A percentile compares a stretch with the other conserved stretches of the same genome.
Evolutionary conservation across 2,888 invertebrate species (phyloP).

Genomic region (Sacculina carcini): DNA sequence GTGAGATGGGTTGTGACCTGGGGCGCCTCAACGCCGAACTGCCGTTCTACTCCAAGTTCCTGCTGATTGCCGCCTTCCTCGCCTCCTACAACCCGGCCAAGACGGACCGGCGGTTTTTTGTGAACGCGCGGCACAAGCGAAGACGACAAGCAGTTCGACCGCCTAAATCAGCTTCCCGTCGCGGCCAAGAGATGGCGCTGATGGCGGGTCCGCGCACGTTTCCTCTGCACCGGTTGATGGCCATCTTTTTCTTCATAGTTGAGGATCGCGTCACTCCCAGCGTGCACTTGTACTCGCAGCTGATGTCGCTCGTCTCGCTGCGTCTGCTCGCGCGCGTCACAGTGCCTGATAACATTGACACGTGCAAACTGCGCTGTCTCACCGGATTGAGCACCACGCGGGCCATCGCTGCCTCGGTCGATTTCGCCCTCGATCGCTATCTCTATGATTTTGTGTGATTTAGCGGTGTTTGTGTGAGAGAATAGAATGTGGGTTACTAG

Average conservation of each 20-base stretch:
- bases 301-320: slow-evolving; percentile 45
- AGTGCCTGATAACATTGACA: slow-evolving; percentile 41
- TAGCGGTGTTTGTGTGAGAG: no score
- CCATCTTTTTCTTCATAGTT: slow-evolving; percentile 67
- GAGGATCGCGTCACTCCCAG: slow-evolving; percentile 60
- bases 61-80: slow-evolving; percentile 66
- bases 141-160: neutral
- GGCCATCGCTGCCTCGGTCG: slow-evolving; percentile 43
- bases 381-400: slow-evolving; percentile 54
- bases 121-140: slow-evolving; percentile 27
- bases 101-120: slow-evolving; percentile 44
- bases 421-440: slow-evolving; percentile 47
- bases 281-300: slow-evolving; percentile 57
- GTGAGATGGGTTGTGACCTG: neutral
- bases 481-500: no score
- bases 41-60: slow-evolving; percentile 66
- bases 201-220: slow-evolving; percentile 55
- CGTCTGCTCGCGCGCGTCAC: slow-evolving; percentile 42
- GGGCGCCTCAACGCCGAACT: slow-evolving; percentile 22
- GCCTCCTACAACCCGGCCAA: slow-evolving; percentile 78
- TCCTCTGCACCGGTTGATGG: slow-evolving; percentile 48
- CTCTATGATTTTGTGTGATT: slow-evolving; percentile 34
- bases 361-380: slow-evolving; percentile 61
- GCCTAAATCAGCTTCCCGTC: neutral
- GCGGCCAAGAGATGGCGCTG: slow-evolving; percentile 1